Evolutionary conservation across 53 echinoderm and acorn worm species (phyloP), one percentile per base, ranked within the genome.

Genomic region (Zoroaster sp.): DNA sequence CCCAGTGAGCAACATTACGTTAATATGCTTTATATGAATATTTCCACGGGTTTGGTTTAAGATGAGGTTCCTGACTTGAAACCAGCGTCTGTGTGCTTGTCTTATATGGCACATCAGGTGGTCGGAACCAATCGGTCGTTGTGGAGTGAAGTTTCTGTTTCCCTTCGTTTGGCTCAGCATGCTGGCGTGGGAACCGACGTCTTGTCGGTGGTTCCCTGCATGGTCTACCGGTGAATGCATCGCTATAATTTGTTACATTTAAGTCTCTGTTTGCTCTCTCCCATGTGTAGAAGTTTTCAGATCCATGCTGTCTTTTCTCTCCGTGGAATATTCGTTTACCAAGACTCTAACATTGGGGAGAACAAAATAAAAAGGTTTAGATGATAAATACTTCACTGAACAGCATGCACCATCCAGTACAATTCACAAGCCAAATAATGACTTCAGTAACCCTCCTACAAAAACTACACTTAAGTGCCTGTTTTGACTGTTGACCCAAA

Each of bases 21-120:
- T 80, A 80, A 45, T 93, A 95, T 5, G 95, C 93, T 73, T 96
- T 99, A 74, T 99, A 93, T 2, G 99, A 99, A 45, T 99, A 96
- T 76, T 93, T 96, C 99, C 99, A 99, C 1, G 99, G 99, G 86
- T 99, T 96, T 14, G 94, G 96, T 88, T 99, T 94, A 0, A 99
- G 49, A 47, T 96, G 96, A 9, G 99, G 99, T 72, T 99, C 99
- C 83, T 99, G 90, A 35, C 96, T 96, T 18, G 99, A 99, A 0
- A 96, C 99, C 11, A 96, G 91, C 21, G 92, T 92, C 46, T 99
- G 99, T 35, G 99, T 99, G 52, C 82, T 73, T 8, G 99, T 99
- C 74, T 83, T 85, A 59, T 93, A 90, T 0, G 99, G 99, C 55
- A 99, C 94, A 77, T 89, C 93, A 0, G 96, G 96, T 1, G 96